Base-by-base conservation (phyloP, 2,113 vertebrate species). In the Leuciscus idus region DNA sequence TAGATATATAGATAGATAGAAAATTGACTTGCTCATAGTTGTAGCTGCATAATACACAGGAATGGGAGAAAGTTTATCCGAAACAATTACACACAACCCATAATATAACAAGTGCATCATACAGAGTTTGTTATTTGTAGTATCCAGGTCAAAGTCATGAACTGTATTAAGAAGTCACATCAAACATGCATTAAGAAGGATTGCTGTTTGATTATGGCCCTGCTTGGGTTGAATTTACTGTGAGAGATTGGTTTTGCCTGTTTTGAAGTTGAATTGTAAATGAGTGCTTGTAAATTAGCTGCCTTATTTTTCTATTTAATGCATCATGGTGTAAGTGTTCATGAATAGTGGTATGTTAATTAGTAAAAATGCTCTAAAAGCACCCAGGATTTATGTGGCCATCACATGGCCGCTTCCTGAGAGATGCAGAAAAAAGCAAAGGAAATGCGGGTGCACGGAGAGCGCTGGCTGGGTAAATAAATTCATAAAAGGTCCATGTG, bases 241-340 rank as follows among this genome's bases (percentile, higher is more conserved):
- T 86, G 43, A 52, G 84, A 83, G 74, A 79, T 85, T 84, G 73
- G 92, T 92, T 73, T 84, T 93, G 94, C 94, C 61, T 84, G 73
- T 87, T 55, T 93, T 92, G 50, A 78, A 94, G 94, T 94, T 96
- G 96, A 97, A 97, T 97, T 98, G 97, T 95, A 98, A 97, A 96
- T 96, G 87, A 91, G 95, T 92, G 94, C 96, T 96, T 95, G 96
- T 97, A 96, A 97, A 97, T 98, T 95, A 94, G 95, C 95, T 85
- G 90, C 94, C 94, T 93, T 93, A 93, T 94, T 95, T 96, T 93
- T 93, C 95, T 93, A 95, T 92, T 96, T 96, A 95, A 93, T 94
- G 90, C 93, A 93, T 93, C 93, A 90, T 95, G 95, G 95, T 94
- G 92, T 94, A 93, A 95, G 95, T 93, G 94, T 89, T 94, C 52